phyloP scores from a whole-genome alignment of 2,113 vertebrate species.

The Athene cunicularia region DNA sequence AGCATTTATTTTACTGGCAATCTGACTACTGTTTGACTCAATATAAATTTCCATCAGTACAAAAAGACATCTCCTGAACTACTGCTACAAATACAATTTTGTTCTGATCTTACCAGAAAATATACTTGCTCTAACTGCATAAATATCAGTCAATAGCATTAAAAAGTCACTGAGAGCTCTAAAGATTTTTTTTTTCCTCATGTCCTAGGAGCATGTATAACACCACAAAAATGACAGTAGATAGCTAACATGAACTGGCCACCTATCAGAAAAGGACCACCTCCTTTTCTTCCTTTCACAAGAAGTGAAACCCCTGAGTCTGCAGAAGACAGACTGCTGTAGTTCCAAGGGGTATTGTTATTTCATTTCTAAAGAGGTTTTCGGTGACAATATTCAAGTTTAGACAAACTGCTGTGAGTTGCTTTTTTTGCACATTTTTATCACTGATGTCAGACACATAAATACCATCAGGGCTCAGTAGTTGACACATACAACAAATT shows the following conservation, averaged over 20 bases:
- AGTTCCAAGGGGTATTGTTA: neutral
- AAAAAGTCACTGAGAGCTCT: neutral
- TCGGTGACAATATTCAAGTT: neutral
- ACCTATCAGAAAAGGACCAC: neutral
- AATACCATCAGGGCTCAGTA: neutral
- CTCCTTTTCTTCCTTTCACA: neutral
- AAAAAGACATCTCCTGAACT: neutral
- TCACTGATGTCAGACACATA: neutral
- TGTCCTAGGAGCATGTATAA: neutral
- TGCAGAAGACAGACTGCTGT: neutral
- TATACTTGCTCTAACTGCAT: neutral
- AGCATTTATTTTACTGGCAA: slow-evolving; percentile 16
- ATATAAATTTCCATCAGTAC: slow-evolving; percentile 20
- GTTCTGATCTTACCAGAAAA: neutral
- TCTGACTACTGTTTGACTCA: slow-evolving; percentile 6
- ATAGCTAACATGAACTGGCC: neutral
- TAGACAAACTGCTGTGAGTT: neutral
- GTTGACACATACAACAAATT: neutral
- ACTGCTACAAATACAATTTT: neutral
- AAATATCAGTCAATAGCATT: neutral
- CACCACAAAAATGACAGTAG: neutral
- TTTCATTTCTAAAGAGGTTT: neutral
- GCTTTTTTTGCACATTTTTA: neutral
- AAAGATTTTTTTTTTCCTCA: neutral
- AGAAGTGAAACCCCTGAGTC: neutral